These are phyloP conservation scores for Plemyria rubiginata DNA, from an alignment of 2,888 invertebrate species.

Conservation along the genomic window DNA sequence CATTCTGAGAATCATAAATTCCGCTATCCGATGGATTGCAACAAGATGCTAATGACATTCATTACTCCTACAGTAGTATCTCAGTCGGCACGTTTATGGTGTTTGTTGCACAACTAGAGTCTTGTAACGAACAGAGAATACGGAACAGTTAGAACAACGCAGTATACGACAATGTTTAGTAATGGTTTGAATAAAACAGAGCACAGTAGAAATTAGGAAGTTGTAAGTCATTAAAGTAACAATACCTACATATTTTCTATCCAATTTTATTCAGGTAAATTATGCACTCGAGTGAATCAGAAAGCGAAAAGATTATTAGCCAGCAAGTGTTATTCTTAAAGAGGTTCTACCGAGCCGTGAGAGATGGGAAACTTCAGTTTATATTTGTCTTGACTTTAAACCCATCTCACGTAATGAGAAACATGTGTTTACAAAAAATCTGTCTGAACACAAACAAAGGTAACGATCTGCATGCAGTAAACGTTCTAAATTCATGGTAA, in stretches of 20 bases:
- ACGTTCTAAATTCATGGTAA: conserved; percentile 1
- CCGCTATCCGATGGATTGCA: conserved; percentile 21
- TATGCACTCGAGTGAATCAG: conserved; percentile 39
- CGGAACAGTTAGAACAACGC: background rate
- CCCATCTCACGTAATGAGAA: background rate
- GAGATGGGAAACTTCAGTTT: background rate
- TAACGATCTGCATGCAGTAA: conserved; percentile 3
- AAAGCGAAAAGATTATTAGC: conserved; percentile 40
- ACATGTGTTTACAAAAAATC: conserved; percentile 12
- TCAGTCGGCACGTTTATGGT: conserved; percentile 22
- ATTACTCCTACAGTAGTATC: conserved; percentile 14
- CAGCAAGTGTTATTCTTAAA: conserved; percentile 11
- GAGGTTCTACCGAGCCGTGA: background rate
- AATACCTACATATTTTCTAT: conserved; percentile 9
- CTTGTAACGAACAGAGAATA: conserved; percentile 3
- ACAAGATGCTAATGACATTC: conserved; percentile 27
- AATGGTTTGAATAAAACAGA: background rate
- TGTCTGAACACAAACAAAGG: conserved; percentile 22
- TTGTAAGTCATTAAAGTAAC: conserved; percentile 3
- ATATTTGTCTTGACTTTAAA: background rate
- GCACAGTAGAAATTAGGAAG: background rate
- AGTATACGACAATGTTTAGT: background rate
- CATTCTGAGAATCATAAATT: conserved; percentile 37
- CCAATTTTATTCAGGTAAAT: conserved; percentile 21
- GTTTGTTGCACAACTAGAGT: conserved; percentile 23